Evolutionary conservation across 1,140 invertebrate species (phyloP), one percentile per base, ranked within the genome.

Genomic region (Rhysida immarginata): DNA sequence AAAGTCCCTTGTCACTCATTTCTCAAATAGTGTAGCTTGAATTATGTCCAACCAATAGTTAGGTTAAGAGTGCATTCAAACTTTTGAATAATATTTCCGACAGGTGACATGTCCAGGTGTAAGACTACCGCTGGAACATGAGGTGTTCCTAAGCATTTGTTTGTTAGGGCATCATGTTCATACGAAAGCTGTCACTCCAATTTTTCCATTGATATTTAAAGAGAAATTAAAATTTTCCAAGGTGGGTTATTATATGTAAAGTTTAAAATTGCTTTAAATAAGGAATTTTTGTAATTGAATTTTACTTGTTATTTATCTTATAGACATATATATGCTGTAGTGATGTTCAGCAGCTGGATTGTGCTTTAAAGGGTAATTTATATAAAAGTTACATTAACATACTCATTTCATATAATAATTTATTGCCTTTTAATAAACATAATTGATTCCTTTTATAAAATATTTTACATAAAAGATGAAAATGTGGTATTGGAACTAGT

Each of bases 121-220:
- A 11, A 3, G 49, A 24, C 49, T 51, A 13, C 49, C 49, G 5
- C 5, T 51, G 8, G 49, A 51, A 20, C 49, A 51, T 27, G 49
- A 51, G 24, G 13, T 51, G 26, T 51, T 51, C 21, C 49, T 51
- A 8, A 51, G 49, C 49, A 51, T 51, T 51, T 51, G 49, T 51
- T 13, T 51, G 8, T 25, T 51, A 13, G 49, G 49, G 2, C 49
- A 51, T 25, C 49, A 51, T 51, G 24, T 51, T 26, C 49, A 51
- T 25, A 51, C 49, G 13, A 25, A 25, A 27, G 11, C 13, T 21
- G 26, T 25, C 8, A 13, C 49, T 27, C 49, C 49, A 51, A 51
- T 51, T 13, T 51, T 51, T 51, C 49, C 49, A 8, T 26, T 51
- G 20, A 20, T 51, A 2, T 25, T 51, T 26, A 51, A 51, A 51